Percentiles rank a stretch among this genome's conserved stretches.
These are phyloP conservation scores for Echiichthys vipera DNA, from an alignment of 2,797 vertebrate genomes.

Conservation along the genomic window DNA sequence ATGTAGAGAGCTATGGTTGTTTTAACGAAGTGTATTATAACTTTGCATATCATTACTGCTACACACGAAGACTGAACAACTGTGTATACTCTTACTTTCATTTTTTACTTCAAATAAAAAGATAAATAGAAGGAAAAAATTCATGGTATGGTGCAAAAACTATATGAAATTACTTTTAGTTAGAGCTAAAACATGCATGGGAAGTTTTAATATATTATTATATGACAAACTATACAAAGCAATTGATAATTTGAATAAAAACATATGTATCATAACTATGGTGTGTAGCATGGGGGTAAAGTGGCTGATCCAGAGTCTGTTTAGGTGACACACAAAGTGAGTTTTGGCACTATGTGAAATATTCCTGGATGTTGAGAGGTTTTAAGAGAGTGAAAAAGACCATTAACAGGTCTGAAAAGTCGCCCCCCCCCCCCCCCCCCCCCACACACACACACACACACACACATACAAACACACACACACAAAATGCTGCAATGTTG, in stretches of 20 bases:
- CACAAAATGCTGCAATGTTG: not conserved
- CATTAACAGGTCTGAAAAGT: constrained; percentile 35
- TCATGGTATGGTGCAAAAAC: not conserved
- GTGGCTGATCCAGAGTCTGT: constrained; percentile 29
- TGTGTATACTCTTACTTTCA: not conserved
- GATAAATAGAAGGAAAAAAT: not conserved
- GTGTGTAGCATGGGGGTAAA: fast-evolving
- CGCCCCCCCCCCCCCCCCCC: too few relatives aligned
- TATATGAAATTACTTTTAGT: not conserved
- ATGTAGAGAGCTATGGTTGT: not conserved
- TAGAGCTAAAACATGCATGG: not conserved
- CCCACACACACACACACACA: too few relatives aligned
- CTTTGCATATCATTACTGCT: not conserved
- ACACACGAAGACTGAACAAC: not conserved
- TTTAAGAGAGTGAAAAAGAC: constrained; percentile 63
- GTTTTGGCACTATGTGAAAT: constrained; percentile 77
- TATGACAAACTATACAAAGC: not conserved
- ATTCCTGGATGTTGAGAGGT: constrained; percentile 75
- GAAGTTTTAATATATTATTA: not conserved
- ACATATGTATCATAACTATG: too few relatives aligned
- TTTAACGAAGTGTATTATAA: not conserved
- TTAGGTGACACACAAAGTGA: constrained; percentile 44
- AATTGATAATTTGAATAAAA: not conserved
- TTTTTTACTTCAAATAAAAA: not conserved
- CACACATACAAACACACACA: too few relatives aligned